These are phyloP conservation scores for Spheniscus humboldti DNA, from an alignment of 2,797 vertebrate genomes.

Conservation along the genomic window DNA sequence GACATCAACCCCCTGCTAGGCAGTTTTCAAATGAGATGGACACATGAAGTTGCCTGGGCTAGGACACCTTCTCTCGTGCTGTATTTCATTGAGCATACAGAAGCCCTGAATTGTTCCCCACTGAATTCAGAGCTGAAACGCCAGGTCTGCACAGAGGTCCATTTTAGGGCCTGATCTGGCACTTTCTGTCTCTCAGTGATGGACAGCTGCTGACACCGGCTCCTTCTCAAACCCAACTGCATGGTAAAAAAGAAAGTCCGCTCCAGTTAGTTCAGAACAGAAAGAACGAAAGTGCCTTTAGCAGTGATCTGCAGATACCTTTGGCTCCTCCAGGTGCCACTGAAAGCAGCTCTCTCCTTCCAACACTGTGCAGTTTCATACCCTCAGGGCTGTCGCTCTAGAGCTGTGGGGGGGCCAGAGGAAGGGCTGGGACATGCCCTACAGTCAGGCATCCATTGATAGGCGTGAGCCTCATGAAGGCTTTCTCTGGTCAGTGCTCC, in stretches of 20 bases:
- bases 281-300: not conserved
- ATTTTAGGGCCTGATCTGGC: not conserved
- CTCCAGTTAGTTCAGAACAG: not conserved
- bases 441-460: fast-evolving
- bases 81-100: not conserved
- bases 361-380: not conserved
- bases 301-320: not conserved
- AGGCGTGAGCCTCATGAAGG: fast-evolving
- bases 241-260: not conserved
- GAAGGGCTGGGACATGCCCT: not conserved
- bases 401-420: not conserved
- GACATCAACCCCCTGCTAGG: not conserved
- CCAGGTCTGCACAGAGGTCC: not conserved
- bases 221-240: not conserved
- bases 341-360: not conserved
- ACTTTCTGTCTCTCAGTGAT: not conserved
- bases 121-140: not conserved
- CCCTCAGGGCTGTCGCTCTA: not conserved
- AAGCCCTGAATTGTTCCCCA: not conserved
- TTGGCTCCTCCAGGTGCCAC: not conserved
- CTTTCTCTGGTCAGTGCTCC: not conserved
- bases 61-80: not conserved
- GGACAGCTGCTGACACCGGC: not conserved
- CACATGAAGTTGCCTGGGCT: not conserved
- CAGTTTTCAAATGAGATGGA: not conserved